A percentile compares a stretch with the other conserved stretches of the same genome.
Conservation (phyloP, 2,113 vertebrate species). For the Ahaetulla prasina region DNA sequence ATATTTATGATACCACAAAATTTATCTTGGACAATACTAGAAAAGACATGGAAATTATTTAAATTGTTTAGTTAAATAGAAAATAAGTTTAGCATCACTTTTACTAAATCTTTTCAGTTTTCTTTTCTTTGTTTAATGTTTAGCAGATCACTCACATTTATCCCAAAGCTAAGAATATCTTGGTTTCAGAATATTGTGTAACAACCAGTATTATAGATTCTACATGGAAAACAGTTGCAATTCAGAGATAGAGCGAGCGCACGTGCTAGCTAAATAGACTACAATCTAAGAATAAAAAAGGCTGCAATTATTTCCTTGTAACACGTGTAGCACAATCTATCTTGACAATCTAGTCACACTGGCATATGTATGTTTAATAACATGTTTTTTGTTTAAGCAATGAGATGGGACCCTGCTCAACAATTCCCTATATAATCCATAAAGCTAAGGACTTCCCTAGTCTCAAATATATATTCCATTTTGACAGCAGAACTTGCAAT, state of each 20-base stretch:
- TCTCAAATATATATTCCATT: background rate
- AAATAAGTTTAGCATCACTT: conserved; percentile 9
- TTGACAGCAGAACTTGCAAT: background rate
- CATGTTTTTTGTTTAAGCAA: background rate
- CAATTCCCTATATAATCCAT: background rate
- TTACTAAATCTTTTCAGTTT: background rate
- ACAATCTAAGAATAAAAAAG: background rate
- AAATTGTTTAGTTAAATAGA: conserved; percentile 41
- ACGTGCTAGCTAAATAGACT: background rate
- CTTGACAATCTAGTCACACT: background rate
- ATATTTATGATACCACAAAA: conserved; percentile 96
- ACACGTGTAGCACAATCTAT: background rate
- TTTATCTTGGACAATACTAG: conserved; percentile 94
- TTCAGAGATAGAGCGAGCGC: background rate
- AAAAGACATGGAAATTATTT: conserved; percentile 56
- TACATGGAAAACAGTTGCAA: background rate
- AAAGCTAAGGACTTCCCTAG: background rate
- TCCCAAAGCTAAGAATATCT: background rate
- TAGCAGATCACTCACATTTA: background rate
- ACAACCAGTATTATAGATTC: background rate
- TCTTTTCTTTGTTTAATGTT: conserved; percentile 20
- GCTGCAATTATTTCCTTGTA: background rate
- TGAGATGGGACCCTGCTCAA: background rate
- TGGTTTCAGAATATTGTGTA: background rate
- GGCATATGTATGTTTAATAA: background rate